Evolutionary conservation across 37 sponge, comb jelly and placozoan genomes (phyloP).

Genomic region (Halisarca cf. caerulea): DNA sequence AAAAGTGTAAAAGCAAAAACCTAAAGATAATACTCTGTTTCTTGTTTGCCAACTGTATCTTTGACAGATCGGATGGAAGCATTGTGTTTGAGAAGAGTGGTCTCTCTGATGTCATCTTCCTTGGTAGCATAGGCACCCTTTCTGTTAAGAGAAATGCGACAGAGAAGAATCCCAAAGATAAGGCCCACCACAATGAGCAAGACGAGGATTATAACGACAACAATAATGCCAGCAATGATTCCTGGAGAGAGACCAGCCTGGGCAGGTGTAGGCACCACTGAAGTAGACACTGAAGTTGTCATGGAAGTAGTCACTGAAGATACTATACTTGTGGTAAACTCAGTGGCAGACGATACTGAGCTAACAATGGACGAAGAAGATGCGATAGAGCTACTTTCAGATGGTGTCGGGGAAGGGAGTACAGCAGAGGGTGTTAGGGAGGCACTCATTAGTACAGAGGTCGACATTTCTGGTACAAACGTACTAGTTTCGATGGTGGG

Average conservation of each 20-base stretch:
- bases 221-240: neutral
- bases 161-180: neutral
- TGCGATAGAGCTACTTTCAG: no score
- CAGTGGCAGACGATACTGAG: neutral
- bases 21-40: conserved; percentile 23
- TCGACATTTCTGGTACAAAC: no score
- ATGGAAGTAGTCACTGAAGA: neutral
- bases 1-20: no score
- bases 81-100: conserved; percentile 13
- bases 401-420: no score
- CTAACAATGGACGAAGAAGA: no score
- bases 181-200: neutral
- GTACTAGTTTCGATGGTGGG: no score
- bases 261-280: neutral
- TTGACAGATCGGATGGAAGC: conserved; percentile 18
- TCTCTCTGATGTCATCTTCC: conserved; percentile 12
- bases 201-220: neutral
- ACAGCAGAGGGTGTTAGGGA: no score
- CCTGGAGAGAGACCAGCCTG: neutral
- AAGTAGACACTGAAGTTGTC: neutral
- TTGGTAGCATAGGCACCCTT: conserved; percentile 24
- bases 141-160: neutral
- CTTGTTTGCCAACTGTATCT: neutral
- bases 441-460: no score
- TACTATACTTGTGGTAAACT: neutral